A percentile compares a stretch with the other conserved stretches of the same genome.
phyloP scores from a whole-genome alignment of 2,113 vertebrate genomes.

The Tinamus guttatus region DNA sequence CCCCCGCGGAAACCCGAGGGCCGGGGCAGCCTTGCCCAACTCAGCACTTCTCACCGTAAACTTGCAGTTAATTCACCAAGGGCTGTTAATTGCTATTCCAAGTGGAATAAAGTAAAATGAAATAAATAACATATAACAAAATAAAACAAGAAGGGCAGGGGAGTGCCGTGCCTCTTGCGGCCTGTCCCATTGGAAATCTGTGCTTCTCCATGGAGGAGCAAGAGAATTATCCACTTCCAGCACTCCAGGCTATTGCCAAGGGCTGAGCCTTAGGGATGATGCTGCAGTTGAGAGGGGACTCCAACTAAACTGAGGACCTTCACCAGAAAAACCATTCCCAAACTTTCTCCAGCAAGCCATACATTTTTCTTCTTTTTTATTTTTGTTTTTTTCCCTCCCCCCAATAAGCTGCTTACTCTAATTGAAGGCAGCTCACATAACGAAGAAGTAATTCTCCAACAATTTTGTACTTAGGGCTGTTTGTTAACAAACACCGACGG shows the following conservation, averaged over 20 bases:
- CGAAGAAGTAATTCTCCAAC: slow-evolving; percentile 77
- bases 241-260: background rate
- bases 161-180: background rate
- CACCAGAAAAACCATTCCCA: slow-evolving; percentile 50
- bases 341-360: slow-evolving; percentile 66
- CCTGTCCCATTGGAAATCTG: background rate
- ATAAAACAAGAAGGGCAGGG: too few species aligned
- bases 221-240: background rate
- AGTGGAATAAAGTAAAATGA: background rate
- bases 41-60: slow-evolving; percentile 52
- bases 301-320: background rate
- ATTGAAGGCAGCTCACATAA: slow-evolving; percentile 73
- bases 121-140: background rate
- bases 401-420: slow-evolving; percentile 76
- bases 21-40: slow-evolving; percentile 37
- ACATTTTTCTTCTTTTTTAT: slow-evolving; percentile 65
- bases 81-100: background rate
- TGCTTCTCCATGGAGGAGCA: fast-evolving
- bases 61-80: slow-evolving; percentile 45
- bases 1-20: slow-evolving; percentile 32
- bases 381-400: background rate
- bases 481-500: slow-evolving; percentile 80
- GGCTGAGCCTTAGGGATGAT: background rate
- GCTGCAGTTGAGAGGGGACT: too few species aligned
- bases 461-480: slow-evolving; percentile 80